Percentiles rank a stretch among this genome's conserved stretches.
phyloP scores from a whole-genome alignment of 1,140 invertebrate species.

The Lordiphosa stackelbergi region DNA sequence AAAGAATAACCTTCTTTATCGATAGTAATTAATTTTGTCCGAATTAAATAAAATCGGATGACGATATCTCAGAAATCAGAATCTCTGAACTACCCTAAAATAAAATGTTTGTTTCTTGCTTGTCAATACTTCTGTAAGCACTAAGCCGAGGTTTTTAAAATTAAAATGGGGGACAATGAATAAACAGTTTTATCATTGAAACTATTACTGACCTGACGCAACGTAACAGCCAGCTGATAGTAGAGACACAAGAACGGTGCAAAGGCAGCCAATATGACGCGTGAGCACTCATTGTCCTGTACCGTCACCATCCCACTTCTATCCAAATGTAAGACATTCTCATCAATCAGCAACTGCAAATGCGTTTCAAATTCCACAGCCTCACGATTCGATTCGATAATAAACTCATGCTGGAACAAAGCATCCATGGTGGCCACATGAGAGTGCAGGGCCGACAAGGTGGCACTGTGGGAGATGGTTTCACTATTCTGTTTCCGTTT shows the following conservation, averaged over 20 bases:
- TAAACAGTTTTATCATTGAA: background rate
- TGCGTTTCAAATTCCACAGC: constrained; percentile 62
- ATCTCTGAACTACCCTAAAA: no score
- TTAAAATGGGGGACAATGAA: no score
- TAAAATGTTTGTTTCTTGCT: no score
- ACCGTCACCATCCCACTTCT: constrained; percentile 43
- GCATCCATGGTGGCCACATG: constrained; percentile 58
- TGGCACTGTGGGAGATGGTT: constrained; percentile 27
- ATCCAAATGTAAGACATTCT: constrained; percentile 41
- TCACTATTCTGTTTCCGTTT: constrained; percentile 1
- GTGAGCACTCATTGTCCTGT: constrained; percentile 54
- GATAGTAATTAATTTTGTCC: no score
- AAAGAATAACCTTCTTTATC: no score
- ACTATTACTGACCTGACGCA: constrained; percentile 46
- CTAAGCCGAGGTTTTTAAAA: no score
- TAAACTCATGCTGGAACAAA: constrained; percentile 73
- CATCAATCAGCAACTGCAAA: constrained; percentile 44
- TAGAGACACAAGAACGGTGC: constrained; percentile 70
- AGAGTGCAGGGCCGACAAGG: constrained; percentile 38
- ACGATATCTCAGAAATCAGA: no score
- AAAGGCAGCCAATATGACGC: constrained; percentile 58
- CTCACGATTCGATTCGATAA: constrained; percentile 74
- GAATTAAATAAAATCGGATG: no score
- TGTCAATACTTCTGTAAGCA: no score
- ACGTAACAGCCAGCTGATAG: constrained; percentile 63